Base-by-base conservation (phyloP, 2,888 invertebrate species). In the Mythimna ferrago region DNA sequence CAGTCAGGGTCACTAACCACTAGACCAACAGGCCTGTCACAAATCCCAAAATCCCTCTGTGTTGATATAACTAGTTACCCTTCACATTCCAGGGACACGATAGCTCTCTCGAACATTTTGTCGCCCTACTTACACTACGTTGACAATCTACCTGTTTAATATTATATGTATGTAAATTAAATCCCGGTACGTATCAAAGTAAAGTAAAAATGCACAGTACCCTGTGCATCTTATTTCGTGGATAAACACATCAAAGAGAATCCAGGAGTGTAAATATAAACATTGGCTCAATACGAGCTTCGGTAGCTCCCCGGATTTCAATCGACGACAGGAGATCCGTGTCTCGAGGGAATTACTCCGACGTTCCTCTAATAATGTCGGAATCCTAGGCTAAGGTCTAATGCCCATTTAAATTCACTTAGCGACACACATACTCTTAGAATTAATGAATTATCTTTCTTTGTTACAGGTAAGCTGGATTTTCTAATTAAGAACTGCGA, bases 391-490 rank as follows among this genome's bases (percentile, higher is more conserved):
- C 63, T 57, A 62, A 62, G 68, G 5, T 68, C 63, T 26, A 48
- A 72, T 66, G 63, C n/a, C 63, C 82, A 69, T 73, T 54, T 69
- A 41, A 53, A 64, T 78, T 73, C 51, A 74, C 57, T 62, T 14
- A 65, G 38, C 54, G 21, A 48, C 16, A 38, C 16, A 58, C 32
- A 26, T 51, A 26, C 32, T 38, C 41, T 71, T 48, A 6, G n/a
- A 51, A 67, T 69, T 84, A 79, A 78, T 79, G 38, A 80, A 71
- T 73, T 67, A 71, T 62, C 38, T 56, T 80, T 80, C 53, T 81
- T 85, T 87, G 85, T 89, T 89, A 61, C 89, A 89, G 89, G 89
- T 89, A 89, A 86, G 88, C 69, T 71, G 76, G 58, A 68, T 61
- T 64, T 72, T 60, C 21, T 64, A 53, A 73, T 71, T 66, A 73